Conservation (phyloP, 2,113 vertebrate genomes). For the Perca schrenkii region DNA sequence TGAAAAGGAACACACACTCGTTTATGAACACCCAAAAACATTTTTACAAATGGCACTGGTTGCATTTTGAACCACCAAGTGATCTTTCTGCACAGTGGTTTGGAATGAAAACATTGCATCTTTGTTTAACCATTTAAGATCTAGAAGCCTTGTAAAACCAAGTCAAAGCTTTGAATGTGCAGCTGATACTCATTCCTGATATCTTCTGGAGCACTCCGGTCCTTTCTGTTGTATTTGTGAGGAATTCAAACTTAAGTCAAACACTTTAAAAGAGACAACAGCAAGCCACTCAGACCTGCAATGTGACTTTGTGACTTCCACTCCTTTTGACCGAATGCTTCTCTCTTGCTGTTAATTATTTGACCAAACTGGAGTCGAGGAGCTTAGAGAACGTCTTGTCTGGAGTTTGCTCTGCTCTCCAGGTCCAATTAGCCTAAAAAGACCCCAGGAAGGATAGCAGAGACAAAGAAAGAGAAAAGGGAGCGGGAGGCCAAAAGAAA, state of each 20-base stretch:
- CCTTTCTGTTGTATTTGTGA: slow-evolving; percentile 43
- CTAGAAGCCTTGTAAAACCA: slow-evolving; percentile 7
- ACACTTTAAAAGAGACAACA: slow-evolving; percentile 71
- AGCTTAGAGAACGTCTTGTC: slow-evolving; percentile 69
- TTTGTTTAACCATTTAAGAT: slow-evolving; percentile 8
- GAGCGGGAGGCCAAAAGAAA: slow-evolving; percentile 66
- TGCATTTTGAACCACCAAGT: not conserved
- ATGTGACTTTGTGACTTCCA: slow-evolving; percentile 74
- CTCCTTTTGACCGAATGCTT: slow-evolving; percentile 72
- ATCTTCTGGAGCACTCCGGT: slow-evolving; percentile 27
- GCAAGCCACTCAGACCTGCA: slow-evolving; percentile 65
- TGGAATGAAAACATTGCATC: not conserved
- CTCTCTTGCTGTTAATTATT: slow-evolving; percentile 81
- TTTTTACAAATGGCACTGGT: not conserved
- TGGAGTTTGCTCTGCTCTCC: slow-evolving; percentile 72
- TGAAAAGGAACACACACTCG: not conserved
- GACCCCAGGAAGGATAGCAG: slow-evolving; percentile 65
- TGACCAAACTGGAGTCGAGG: slow-evolving; percentile 81
- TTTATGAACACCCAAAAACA: not conserved
- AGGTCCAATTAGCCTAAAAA: slow-evolving; percentile 83
- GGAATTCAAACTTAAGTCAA: slow-evolving; percentile 63
- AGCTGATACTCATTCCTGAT: slow-evolving; percentile 40
- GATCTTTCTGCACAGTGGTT: not conserved
- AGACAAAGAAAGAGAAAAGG: slow-evolving; percentile 70
- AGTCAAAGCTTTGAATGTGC: slow-evolving; percentile 37